Base-by-base conservation (phyloP, 1,140 invertebrate genomes). In the Onthophagus taurus region DNA sequence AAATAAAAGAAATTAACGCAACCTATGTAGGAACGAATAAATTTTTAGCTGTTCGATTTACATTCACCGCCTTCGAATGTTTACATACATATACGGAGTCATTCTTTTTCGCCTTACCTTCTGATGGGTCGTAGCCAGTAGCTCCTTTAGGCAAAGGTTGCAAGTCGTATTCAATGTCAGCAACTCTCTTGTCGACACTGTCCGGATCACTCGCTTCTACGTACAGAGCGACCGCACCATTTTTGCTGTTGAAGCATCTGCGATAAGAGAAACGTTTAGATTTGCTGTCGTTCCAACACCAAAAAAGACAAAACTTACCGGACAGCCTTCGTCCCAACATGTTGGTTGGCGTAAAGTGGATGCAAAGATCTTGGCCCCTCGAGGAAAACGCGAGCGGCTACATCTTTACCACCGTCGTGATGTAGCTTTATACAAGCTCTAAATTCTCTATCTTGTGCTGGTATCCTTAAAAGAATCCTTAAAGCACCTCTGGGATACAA, bases 401-500 rank as follows among this genome's bases (percentile, higher is more conserved):
- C 53, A 29, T 54, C 45, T 29, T 53, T 54, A n/a, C 48, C 44
- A 21, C 53, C 51, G 8, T 46, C 47, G 13, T 56, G 52, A 19
- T 57, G 61, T 16, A 80, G 71, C 30, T 80, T 74, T 11, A 85
- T 66, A 60, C 82, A 86, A 6, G 80, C 79, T 1, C 72, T 72
- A 65, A 85, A 85, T 45, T 81, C 76, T n/a, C 65, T 65, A 19
- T 75, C 71, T 42, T 72, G 72, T 8, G 67, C 69, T 0, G 73
- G 72, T 31, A 80, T 58, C 41, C 72, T 70, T 19, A 86, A 69
- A 4, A 85, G 72, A 6, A 87, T 70, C 11, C 83, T 62, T 3
- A 87, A 60, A 0, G 82, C 85, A 0, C 83, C 84, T 6, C 77
- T 70, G 0, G 85, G 83, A 60, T 86, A 85, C 42, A 75, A 61